Conservation (phyloP, 2,888 invertebrate genomes). For the Acheta domesticus region DNA sequence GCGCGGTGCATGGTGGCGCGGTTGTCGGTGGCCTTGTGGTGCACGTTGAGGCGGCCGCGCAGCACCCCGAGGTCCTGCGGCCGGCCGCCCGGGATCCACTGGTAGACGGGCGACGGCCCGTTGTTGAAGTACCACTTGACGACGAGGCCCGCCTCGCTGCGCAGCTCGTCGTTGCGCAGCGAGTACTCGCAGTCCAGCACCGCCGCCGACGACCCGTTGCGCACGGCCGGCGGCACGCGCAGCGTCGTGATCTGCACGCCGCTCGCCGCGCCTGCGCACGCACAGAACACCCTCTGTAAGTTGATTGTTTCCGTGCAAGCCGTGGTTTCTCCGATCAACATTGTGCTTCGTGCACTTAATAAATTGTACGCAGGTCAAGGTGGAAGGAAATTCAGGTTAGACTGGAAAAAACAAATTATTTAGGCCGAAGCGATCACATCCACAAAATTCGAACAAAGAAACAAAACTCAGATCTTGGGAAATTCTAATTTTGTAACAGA, state of each 20-base stretch:
- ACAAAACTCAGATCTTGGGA: too few species aligned
- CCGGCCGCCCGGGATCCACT: conserved; percentile 70
- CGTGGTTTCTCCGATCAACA: too few species aligned
- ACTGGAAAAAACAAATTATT: too few species aligned
- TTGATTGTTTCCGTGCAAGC: too few species aligned
- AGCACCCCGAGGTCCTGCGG: conserved; percentile 62
- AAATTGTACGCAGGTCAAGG: too few species aligned
- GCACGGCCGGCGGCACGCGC: conserved; percentile 58
- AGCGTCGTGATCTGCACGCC: conserved; percentile 60
- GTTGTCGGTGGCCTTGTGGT: conserved; percentile 63
- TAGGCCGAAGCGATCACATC: too few species aligned
- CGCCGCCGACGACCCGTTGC: conserved; percentile 57
- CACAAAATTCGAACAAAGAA: too few species aligned
- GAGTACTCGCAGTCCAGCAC: conserved; percentile 71
- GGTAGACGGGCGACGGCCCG: conserved; percentile 66
- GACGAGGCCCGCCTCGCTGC: conserved; percentile 59
- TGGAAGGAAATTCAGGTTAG: too few species aligned
- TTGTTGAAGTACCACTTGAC: conserved; percentile 74
- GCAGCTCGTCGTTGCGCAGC: conserved; percentile 54
- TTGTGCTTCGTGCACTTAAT: too few species aligned
- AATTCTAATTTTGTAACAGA: too few species aligned
- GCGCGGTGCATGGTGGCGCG: conserved; percentile 68
- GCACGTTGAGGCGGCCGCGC: conserved; percentile 59
- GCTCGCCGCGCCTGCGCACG: conserved; percentile 51
- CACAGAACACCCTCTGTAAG: neutral